Percentiles rank a stretch among this genome's conserved stretches.
Conservation (phyloP, 2,888 invertebrate species). For the Clitarchus hookeri region DNA sequence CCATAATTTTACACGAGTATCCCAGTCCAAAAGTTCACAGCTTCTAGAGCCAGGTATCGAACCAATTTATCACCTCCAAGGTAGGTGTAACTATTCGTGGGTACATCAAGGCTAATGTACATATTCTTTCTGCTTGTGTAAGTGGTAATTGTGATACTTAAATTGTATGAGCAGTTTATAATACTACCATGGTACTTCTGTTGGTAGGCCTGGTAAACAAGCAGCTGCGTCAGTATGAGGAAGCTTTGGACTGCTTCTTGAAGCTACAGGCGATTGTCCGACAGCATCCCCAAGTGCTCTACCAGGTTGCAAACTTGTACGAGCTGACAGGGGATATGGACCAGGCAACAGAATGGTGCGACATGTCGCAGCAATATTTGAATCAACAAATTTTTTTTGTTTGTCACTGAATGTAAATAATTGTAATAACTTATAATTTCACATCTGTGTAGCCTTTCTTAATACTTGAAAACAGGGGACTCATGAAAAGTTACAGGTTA, state of each 20-base stretch:
- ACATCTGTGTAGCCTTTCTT: too few species aligned
- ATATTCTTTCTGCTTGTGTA: background rate
- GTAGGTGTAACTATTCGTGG: too few species aligned
- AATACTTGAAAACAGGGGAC: too few species aligned
- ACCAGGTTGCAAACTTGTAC: constrained; percentile 78
- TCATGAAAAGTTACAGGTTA: too few species aligned
- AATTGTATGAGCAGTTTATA: background rate
- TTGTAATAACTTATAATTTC: too few species aligned
- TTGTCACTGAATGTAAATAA: too few species aligned
- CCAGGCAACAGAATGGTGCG: constrained; percentile 60
- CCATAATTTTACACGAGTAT: too few species aligned
- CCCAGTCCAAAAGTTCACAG: too few species aligned
- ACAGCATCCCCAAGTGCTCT: constrained; percentile 74
- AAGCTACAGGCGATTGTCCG: constrained; percentile 72
- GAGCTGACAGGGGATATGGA: constrained; percentile 67
- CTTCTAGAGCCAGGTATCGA: background rate
- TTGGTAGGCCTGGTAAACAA: constrained; percentile 69
- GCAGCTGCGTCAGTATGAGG: constrained; percentile 68
- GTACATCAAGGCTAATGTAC: background rate
- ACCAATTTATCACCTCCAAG: background rate
- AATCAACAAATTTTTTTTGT: too few species aligned
- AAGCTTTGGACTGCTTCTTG: constrained; percentile 78
- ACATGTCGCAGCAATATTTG: background rate
- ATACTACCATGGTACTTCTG: background rate
- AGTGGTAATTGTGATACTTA: too few species aligned